Conservation (phyloP, 2,888 invertebrate species). For the Drosophila imparisetae region DNA sequence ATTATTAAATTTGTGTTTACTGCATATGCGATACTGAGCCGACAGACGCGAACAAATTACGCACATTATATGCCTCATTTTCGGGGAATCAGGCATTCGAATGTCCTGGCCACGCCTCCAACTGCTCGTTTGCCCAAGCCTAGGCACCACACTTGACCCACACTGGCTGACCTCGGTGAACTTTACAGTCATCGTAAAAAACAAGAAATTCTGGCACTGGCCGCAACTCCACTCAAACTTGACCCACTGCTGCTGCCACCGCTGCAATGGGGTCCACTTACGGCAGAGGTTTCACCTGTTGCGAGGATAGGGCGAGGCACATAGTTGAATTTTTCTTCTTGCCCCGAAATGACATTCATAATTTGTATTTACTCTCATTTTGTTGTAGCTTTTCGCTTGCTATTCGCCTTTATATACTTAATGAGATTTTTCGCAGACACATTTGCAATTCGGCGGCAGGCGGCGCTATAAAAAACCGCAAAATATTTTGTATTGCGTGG, state of each 20-base stretch:
- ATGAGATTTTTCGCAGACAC: slow-evolving; percentile 79
- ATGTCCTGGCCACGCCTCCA: slow-evolving; percentile 55
- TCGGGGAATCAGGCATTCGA: slow-evolving; percentile 37
- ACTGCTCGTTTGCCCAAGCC: slow-evolving; percentile 56
- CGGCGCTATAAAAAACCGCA: slow-evolving; percentile 66
- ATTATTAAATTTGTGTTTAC: slow-evolving; percentile 44
- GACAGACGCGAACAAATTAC: slow-evolving; percentile 55
- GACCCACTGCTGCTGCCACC: slow-evolving; percentile 43
- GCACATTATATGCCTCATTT: slow-evolving; percentile 63
- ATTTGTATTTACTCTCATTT: slow-evolving; percentile 70
- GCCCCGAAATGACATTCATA: slow-evolving; percentile 69
- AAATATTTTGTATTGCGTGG: slow-evolving; percentile 61
- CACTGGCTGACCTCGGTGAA: slow-evolving; percentile 39
- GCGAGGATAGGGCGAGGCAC: slow-evolving; percentile 38
- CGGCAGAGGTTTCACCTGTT: slow-evolving; percentile 57
- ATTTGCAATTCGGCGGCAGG: slow-evolving; percentile 68
- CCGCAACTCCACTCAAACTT: slow-evolving; percentile 52
- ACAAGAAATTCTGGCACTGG: slow-evolving; percentile 7
- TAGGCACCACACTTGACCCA: slow-evolving; percentile 31
- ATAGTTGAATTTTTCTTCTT: slow-evolving; percentile 20
- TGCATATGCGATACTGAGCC: slow-evolving; percentile 25
- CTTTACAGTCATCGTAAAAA: slow-evolving; percentile 38
- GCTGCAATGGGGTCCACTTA: slow-evolving; percentile 21
- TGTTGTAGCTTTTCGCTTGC: slow-evolving; percentile 31
- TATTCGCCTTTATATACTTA: slow-evolving; percentile 59